Percentiles rank a stretch among this genome's conserved stretches.
Conservation (phyloP, 2,797 vertebrate genomes). For the Myripristis murdjan region DNA sequence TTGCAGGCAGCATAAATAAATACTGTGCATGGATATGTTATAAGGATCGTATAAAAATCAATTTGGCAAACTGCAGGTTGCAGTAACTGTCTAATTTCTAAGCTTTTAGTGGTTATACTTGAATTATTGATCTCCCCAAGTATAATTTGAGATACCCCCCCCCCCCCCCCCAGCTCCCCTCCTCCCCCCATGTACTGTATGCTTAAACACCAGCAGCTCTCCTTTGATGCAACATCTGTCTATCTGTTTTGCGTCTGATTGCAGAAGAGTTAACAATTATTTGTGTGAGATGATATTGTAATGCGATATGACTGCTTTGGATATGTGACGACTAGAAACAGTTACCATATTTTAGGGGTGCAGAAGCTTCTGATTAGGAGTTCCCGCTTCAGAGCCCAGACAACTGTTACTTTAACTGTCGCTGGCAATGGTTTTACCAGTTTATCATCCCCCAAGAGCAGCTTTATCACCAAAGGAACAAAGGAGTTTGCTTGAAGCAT, state of each 20-base stretch:
- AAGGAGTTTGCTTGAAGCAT: slow-evolving; percentile 25
- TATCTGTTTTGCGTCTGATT: slow-evolving; percentile 28
- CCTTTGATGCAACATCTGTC: slow-evolving; percentile 33
- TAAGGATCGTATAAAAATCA: slow-evolving; percentile 4
- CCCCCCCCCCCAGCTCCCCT: neutral
- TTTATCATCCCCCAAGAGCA: slow-evolving; percentile 23
- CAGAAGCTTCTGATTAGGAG: slow-evolving; percentile 3
- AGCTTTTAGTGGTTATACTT: slow-evolving; percentile 36
- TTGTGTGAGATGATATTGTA: slow-evolving; percentile 19
- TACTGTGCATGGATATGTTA: neutral
- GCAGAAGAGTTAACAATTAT: slow-evolving; percentile 13
- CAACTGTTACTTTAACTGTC: slow-evolving; percentile 27
- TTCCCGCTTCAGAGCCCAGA: slow-evolving; percentile 22
- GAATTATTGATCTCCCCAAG: neutral
- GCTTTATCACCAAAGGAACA: slow-evolving; percentile 15
- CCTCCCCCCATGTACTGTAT: slow-evolving; percentile 16
- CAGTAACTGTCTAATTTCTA: slow-evolving; percentile 49
- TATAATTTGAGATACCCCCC: neutral
- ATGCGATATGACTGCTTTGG: slow-evolving; percentile 27
- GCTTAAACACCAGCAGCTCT: slow-evolving; percentile 27
- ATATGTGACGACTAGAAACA: slow-evolving; percentile 11
- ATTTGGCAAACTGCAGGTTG: slow-evolving; percentile 42
- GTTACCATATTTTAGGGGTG: neutral
- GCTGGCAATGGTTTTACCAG: slow-evolving; percentile 8
- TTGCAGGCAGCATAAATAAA: slow-evolving; percentile 42